Conservation (phyloP, 1,140 invertebrate species). For the Brachionus asplanchnoidis region DNA sequence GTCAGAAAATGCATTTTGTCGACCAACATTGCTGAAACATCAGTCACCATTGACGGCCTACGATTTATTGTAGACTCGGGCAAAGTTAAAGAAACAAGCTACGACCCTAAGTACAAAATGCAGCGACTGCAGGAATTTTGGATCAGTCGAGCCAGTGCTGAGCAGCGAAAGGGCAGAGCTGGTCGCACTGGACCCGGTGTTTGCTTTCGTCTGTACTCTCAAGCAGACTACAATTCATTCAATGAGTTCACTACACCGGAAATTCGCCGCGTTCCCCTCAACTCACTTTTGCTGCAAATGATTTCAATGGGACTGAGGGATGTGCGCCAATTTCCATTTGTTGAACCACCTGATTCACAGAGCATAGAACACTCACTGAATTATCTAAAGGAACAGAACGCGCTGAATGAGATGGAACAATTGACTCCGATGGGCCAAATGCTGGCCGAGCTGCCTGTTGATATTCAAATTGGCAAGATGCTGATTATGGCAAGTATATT, state of each 20-base stretch:
- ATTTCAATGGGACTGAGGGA: constrained; percentile 86
- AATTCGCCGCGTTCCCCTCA: constrained; percentile 82
- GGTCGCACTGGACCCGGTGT: constrained; percentile 60
- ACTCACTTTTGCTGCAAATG: constrained; percentile 87
- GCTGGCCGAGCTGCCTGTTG: constrained; percentile 81
- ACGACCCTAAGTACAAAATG: constrained; percentile 80
- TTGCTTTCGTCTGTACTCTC: constrained; percentile 75
- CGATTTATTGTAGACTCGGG: constrained; percentile 90
- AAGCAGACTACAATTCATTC: constrained; percentile 74
- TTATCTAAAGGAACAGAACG: constrained; percentile 76
- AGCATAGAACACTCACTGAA: constrained; percentile 79
- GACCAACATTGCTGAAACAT: constrained; percentile 99
- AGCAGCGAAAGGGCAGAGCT: constrained; percentile 90
- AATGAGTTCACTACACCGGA: constrained; percentile 78
- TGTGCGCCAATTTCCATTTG: constrained; percentile 85
- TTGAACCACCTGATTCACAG: constrained; percentile 75
- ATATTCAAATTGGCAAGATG: constrained; percentile 92
- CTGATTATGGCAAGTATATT: constrained; percentile 85
- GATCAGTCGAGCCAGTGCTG: constrained; percentile 92
- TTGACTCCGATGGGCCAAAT: constrained; percentile 84
- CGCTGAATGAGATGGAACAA: constrained; percentile 73
- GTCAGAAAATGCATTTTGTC: constrained; percentile 93
- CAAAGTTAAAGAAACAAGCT: constrained; percentile 90
- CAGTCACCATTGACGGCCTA: constrained; percentile 95
- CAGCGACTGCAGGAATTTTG: constrained; percentile 83